Conservation (phyloP, 1,140 invertebrate species). For the Melanaphis sacchari region DNA sequence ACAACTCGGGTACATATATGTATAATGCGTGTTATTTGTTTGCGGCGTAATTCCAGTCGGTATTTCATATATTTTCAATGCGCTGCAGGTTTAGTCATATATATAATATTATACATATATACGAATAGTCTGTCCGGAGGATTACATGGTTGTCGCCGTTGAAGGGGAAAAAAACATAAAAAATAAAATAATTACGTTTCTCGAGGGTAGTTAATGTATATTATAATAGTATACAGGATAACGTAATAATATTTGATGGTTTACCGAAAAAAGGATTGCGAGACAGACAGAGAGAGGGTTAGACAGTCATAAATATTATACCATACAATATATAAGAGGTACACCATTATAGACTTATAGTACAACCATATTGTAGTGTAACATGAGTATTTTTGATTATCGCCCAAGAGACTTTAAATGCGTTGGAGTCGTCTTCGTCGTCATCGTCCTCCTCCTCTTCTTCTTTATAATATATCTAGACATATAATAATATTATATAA, state of each 20-base stretch:
- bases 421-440: not conserved
- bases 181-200: constrained; percentile 30
- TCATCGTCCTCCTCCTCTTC: not conserved
- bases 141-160: not conserved
- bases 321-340: not conserved
- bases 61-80: constrained; percentile 9
- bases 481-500: not conserved
- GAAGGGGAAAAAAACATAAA: constrained; percentile 13
- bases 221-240: not conserved
- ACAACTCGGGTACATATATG: not conserved
- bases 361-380: not conserved
- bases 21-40: constrained; percentile 29
- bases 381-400: constrained; percentile 17
- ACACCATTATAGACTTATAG: not conserved
- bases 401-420: not conserved
- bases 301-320: not conserved
- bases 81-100: not conserved
- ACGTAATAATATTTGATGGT: not conserved
- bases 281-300: not conserved
- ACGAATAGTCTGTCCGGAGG: not conserved
- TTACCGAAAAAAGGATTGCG: not conserved
- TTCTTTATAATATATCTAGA: not conserved
- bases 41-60: constrained; percentile 29
- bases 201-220: not conserved
- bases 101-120: not conserved